Base-by-base conservation (phyloP, 2,797 vertebrate genomes). In the Distichodus sexfasciatus region DNA sequence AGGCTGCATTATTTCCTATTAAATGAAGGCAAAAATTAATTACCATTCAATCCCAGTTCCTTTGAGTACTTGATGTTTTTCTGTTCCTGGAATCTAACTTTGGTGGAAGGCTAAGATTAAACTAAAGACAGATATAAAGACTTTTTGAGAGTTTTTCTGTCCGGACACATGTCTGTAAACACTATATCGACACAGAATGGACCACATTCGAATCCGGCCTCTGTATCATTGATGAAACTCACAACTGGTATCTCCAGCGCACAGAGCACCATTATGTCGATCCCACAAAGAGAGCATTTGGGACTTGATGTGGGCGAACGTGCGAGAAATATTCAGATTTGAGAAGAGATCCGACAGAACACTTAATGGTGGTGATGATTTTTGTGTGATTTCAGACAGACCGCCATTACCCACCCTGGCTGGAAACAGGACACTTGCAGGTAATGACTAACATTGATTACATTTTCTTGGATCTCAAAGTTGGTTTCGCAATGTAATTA, bases 351-450 rank as follows among this genome's bases (percentile, higher is more conserved):
- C 31, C 6, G 21, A 9, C 28, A 40, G 17, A 24, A 69, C 59
- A 31, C 35, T 35, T 19, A 23, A 29, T 72, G 6, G 11, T 75
- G 24, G 47, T 12, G 50, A 0, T 12, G 40, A n/a, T 61, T 65
- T 6, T 3, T 72, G 57, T 59, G 11, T 66, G 12, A 26, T 81
- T 82, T 58, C 86, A 92, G 90, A 89, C 41, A 81, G 77, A 36
- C 33, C 70, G n/a, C 40, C 6, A 4, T 79, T 79, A 0, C 63
- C 82, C 0, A 65, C 84, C 0, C 73, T 81, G 21, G 54, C 83
- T 31, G 83, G 84, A 11, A 89, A 90, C 79, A 55, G 67, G 47
- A 87, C 85, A 21, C 78, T 80, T 41, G 80, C 82, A 84, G 87
- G 91, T 91, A 82, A 76, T 59, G n/a, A 44, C n/a, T n/a, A n/a